phyloP scores from a whole-genome alignment of 2,113 vertebrate species.

The Petroica traversi region DNA sequence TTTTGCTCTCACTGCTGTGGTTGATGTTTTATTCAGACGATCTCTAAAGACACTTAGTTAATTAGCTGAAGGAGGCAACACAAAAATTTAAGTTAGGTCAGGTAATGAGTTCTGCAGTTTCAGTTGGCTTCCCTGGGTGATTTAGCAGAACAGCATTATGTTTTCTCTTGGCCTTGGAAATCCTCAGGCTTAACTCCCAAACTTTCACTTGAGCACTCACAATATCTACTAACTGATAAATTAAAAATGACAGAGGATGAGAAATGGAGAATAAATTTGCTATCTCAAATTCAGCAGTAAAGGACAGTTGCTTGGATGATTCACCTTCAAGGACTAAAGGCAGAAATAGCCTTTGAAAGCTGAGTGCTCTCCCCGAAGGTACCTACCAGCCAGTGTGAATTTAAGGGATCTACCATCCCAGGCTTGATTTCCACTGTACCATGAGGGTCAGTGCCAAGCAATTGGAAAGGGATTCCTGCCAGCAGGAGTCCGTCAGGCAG shows the following conservation, averaged over 20 bases:
- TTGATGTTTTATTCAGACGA: background rate
- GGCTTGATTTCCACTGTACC: background rate
- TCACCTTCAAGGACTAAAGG: slow-evolving; percentile 8
- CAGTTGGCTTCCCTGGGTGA: background rate
- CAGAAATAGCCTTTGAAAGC: background rate
- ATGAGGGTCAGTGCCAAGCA: background rate
- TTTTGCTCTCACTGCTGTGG: background rate
- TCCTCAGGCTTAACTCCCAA: background rate
- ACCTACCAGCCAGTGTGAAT: background rate
- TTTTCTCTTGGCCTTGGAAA: background rate
- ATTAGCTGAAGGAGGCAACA: background rate
- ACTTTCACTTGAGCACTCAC: background rate
- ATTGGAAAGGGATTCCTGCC: background rate
- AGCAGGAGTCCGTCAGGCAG: background rate
- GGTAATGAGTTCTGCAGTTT: background rate
- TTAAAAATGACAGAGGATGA: slow-evolving; percentile 23
- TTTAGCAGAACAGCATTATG: background rate
- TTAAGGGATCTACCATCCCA: background rate
- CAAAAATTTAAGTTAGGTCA: background rate
- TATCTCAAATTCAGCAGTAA: background rate
- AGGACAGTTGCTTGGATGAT: background rate
- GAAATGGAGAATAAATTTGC: background rate
- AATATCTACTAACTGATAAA: background rate
- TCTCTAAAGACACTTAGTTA: background rate
- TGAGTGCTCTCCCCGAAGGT: background rate